Conservation (phyloP, 2,888 invertebrate genomes). For the Tenthredo livida region DNA sequence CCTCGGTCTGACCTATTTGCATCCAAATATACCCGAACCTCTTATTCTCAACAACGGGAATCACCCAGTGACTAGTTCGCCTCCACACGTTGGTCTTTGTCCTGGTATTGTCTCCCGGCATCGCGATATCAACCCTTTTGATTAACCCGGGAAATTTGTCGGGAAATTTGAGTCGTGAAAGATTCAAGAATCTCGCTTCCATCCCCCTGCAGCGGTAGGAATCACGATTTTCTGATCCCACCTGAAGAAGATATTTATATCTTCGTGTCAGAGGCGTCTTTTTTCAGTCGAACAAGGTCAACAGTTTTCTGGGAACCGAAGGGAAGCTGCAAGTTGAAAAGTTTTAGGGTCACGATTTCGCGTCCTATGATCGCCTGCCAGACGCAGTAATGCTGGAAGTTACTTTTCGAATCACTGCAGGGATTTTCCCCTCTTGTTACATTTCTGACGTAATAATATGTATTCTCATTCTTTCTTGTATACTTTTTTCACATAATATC, state of each 20-base stretch:
- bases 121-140: neutral
- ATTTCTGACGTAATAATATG: neutral
- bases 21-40: slow-evolving; percentile 35
- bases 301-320: neutral
- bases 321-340: neutral
- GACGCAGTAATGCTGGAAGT: neutral
- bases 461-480: neutral
- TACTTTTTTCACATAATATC: neutral
- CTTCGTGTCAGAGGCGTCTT: neutral
- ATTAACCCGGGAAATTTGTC: neutral
- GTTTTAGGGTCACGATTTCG: neutral
- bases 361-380: slow-evolving; percentile 11
- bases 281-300: neutral
- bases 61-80: neutral
- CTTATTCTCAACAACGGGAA: neutral
- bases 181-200: neutral
- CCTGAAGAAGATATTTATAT: no score
- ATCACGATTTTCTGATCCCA: neutral
- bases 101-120: slow-evolving; percentile 1
- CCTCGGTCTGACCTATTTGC: slow-evolving; percentile 14
- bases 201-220: no score
- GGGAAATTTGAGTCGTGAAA: neutral
- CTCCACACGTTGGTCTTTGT: slow-evolving; percentile 15
- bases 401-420: neutral
- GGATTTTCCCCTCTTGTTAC: neutral